These are phyloP conservation scores for Nomia melanderi DNA, from an alignment of 1,140 invertebrate genomes.

Conservation along the genomic window DNA sequence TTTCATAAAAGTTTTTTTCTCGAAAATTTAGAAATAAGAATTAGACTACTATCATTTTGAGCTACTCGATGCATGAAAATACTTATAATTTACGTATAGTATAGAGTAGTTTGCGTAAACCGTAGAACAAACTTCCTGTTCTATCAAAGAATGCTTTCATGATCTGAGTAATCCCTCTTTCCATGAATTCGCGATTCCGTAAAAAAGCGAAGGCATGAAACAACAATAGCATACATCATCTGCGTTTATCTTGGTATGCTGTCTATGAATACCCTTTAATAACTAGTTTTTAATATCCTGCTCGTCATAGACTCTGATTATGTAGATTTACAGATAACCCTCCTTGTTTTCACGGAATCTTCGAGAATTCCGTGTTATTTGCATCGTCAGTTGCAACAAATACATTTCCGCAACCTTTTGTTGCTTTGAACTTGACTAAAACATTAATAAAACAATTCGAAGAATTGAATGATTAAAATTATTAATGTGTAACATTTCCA, in stretches of 20 bases:
- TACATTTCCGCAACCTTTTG: slow-evolving; percentile 2
- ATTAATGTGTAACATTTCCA: not conserved
- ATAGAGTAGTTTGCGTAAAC: not conserved
- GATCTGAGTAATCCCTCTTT: slow-evolving; percentile 9
- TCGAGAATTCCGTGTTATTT: slow-evolving; percentile 38
- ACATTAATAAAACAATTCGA: not conserved
- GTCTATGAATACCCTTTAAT: slow-evolving; percentile 53
- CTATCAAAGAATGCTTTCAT: slow-evolving; percentile 9
- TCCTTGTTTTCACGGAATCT: slow-evolving; percentile 29
- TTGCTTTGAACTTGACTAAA: not conserved
- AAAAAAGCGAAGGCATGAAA: slow-evolving; percentile 35
- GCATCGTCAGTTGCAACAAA: slow-evolving; percentile 15
- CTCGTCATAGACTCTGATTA: slow-evolving; percentile 47
- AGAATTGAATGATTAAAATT: not conserved
- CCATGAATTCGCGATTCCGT: slow-evolving; percentile 14
- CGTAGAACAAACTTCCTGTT: not conserved
- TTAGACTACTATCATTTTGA: too few relatives aligned
- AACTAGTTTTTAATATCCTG: slow-evolving; percentile 63
- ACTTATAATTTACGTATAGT: not conserved
- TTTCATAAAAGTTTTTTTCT: too few relatives aligned
- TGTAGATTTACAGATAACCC: slow-evolving; percentile 44
- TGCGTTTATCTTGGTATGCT: slow-evolving; percentile 32
- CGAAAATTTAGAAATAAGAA: too few relatives aligned
- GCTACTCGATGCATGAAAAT: too few relatives aligned
- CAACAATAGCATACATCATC: slow-evolving; percentile 47